A percentile compares a stretch with the other conserved stretches of the same genome.
These are phyloP conservation scores for Danionella dracula DNA, from an alignment of 2,797 vertebrate species.

Conservation along the genomic window DNA sequence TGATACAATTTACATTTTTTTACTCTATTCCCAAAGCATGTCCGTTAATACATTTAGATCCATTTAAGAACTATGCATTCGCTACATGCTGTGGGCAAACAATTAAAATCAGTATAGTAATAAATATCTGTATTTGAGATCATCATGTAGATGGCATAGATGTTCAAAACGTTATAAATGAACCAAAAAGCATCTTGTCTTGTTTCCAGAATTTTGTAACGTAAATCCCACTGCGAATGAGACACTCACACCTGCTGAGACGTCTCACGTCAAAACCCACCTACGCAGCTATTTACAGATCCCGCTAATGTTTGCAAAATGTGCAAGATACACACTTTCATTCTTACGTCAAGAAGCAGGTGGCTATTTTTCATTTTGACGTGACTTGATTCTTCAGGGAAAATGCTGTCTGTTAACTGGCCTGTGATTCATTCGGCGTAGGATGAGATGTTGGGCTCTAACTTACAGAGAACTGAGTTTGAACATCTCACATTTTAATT, in stretches of 20 bases:
- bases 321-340: conserved; percentile 36
- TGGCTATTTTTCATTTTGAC: conserved; percentile 18
- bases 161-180: no score
- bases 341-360: conserved; percentile 11
- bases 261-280: neutral
- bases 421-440: conserved; percentile 20
- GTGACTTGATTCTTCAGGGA: conserved; percentile 28
- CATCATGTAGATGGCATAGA: no score
- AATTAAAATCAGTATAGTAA: no score
- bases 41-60: no score
- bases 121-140: no score
- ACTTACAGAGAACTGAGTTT: conserved; percentile 17
- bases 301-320: conserved; percentile 40
- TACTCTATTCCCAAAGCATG: no score
- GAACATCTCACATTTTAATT: conserved; percentile 38
- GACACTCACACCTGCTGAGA: conserved; percentile 23
- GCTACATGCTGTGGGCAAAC: no score
- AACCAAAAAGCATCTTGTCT: neutral
- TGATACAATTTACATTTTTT: no score
- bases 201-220: neutral
- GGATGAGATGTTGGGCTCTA: neutral
- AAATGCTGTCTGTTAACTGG: conserved; percentile 31
- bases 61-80: no score
- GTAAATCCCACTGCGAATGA: neutral
- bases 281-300: conserved; percentile 46